phyloP scores from a whole-genome alignment of 2,113 vertebrate species.

The Canis aureus region DNA sequence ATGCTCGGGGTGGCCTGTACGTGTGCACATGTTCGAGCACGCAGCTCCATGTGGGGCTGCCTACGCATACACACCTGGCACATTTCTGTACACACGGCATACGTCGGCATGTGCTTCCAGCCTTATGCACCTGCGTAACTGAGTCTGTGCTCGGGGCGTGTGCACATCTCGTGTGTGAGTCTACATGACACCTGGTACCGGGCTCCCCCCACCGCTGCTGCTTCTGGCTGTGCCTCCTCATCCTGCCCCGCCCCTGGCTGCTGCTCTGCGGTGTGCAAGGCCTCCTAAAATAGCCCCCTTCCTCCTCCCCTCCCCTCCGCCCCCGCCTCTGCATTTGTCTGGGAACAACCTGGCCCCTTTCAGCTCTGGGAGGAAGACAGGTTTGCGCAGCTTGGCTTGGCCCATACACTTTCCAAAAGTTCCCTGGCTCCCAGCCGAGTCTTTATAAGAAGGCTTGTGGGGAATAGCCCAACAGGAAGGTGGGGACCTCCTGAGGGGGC shows the following conservation, averaged over 20 bases:
- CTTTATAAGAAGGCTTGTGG: slow-evolving; percentile 54
- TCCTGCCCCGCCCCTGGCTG: background rate
- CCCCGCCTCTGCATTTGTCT: slow-evolving; percentile 19
- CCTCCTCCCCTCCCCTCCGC: background rate
- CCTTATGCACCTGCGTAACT: rapidly evolving
- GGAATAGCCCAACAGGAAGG: slow-evolving; percentile 57
- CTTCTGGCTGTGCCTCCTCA: background rate
- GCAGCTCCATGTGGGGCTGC: background rate
- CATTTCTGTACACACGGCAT: background rate
- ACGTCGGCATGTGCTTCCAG: background rate
- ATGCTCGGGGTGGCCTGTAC: rapidly evolving
- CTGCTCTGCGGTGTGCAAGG: background rate
- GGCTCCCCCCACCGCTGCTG: background rate
- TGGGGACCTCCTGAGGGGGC: slow-evolving; percentile 66
- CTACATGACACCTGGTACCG: background rate
- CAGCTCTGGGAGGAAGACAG: slow-evolving; percentile 70
- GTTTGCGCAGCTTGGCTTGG: slow-evolving; percentile 73
- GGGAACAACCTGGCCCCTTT: slow-evolving; percentile 72
- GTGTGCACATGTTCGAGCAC: background rate
- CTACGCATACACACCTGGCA: background rate
- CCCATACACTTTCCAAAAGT: slow-evolving; percentile 63
- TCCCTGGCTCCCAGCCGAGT: slow-evolving; percentile 65
- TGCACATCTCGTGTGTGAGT: background rate
- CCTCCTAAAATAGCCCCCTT: background rate
- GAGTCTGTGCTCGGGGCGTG: background rate